Conservation (phyloP, 1,140 invertebrate species). For the Drosophila tristis region DNA sequence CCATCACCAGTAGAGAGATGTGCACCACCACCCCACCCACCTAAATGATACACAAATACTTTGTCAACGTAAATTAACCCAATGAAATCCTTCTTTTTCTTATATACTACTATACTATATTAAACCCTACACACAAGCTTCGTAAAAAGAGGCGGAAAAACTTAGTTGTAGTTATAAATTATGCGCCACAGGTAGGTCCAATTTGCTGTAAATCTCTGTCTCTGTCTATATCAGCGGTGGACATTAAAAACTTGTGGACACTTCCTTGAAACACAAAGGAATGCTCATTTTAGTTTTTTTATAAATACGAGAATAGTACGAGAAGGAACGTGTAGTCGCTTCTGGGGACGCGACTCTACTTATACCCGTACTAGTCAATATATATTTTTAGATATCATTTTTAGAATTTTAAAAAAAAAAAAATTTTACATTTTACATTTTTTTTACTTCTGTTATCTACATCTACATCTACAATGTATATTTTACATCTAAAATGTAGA, state of each 20-base stretch:
- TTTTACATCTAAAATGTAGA: no score
- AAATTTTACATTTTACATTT: no score
- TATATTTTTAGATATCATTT: no score
- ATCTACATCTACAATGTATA: no score
- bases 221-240: background rate
- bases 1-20: conserved; percentile 58
- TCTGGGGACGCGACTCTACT: no score
- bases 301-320: no score
- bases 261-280: background rate
- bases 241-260: no score
- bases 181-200: conserved; percentile 83
- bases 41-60: conserved; percentile 17
- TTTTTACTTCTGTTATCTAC: no score
- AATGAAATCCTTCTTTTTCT: conserved; percentile 65
- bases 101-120: conserved; percentile 69
- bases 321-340: no score
- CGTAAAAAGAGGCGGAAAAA: conserved; percentile 84
- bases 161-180: conserved; percentile 84
- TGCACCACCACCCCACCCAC: conserved; percentile 34
- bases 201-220: conserved; percentile 21
- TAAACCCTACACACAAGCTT: conserved; percentile 71
- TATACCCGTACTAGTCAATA: no score
- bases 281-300: no score
- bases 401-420: no score
- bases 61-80: conserved; percentile 64